phyloP scores from a whole-genome alignment of 2,888 invertebrate genomes.

The Aquatica leii region DNA sequence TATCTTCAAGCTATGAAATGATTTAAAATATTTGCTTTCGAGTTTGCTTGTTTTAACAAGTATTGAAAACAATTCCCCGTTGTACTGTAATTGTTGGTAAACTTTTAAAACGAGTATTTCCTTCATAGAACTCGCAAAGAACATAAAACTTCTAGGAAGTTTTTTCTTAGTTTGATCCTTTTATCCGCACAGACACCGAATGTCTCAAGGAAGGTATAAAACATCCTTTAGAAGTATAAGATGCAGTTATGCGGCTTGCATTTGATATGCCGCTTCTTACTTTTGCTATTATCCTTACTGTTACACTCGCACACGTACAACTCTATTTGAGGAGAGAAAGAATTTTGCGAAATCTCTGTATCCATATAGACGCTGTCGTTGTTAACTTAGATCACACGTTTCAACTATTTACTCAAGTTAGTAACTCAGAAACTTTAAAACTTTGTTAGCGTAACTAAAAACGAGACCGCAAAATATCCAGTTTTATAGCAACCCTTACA shows the following conservation, averaged over 20 bases:
- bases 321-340: conserved; percentile 14
- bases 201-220: conserved; percentile 45
- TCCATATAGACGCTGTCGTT: background rate
- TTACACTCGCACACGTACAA: too few species aligned
- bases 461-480: too few species aligned
- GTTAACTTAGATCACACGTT: conserved; percentile 6
- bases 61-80: conserved; percentile 36
- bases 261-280: conserved; percentile 40
- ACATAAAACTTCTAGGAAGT: conserved; percentile 45
- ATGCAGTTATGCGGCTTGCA: conserved; percentile 44
- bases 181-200: conserved; percentile 47
- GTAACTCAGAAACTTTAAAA: too few species aligned
- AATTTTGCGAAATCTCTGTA: conserved; percentile 6
- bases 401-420: background rate
- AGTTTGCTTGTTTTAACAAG: conserved; percentile 25
- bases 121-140: conserved; percentile 40
- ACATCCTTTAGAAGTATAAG: conserved; percentile 44
- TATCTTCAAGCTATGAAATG: conserved; percentile 15
- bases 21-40: conserved; percentile 23
- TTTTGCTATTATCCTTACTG: conserved; percentile 14
- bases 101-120: conserved; percentile 35
- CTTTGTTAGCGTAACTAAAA: too few species aligned
- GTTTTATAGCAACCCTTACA: too few species aligned
- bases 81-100: conserved; percentile 32
- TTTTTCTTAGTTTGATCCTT: conserved; percentile 51